These are phyloP conservation scores for Chironex yamaguchii DNA, from an alignment of 30 jellyfish, hydroid and myxozoan species.

Conservation along the genomic window DNA sequence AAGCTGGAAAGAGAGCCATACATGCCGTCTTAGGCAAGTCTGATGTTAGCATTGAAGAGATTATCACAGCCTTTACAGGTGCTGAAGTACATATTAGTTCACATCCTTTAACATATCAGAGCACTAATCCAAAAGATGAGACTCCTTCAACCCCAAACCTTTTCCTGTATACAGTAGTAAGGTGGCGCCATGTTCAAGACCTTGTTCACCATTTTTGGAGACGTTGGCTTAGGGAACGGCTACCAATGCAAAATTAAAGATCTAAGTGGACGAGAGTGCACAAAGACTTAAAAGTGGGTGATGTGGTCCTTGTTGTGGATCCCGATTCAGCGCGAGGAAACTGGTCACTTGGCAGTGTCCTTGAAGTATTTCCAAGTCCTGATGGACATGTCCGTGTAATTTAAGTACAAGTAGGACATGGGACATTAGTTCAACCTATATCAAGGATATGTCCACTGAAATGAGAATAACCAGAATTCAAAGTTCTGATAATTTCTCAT, in stretches of 20 bases:
- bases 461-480: no score
- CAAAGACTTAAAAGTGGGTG: background rate
- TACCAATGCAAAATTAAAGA: background rate
- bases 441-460: no score
- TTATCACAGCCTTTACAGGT: slow-evolving; percentile 44
- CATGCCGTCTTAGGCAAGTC: slow-evolving; percentile 27
- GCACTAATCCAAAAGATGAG: slow-evolving; percentile 41
- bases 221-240: slow-evolving; percentile 4
- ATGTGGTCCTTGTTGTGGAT: background rate
- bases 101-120: slow-evolving; percentile 45
- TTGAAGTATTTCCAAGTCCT: no score
- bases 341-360: slow-evolving; percentile 18
- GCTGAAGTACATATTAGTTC: slow-evolving; percentile 54
- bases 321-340: background rate
- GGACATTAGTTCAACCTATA: no score
- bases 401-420: no score
- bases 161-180: slow-evolving; percentile 31
- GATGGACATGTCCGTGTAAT: no score
- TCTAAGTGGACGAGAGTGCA: background rate
- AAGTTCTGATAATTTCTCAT: no score
- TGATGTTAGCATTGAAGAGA: slow-evolving; percentile 39
- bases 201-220: slow-evolving; percentile 14
- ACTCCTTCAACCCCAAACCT: slow-evolving; percentile 52
- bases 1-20: slow-evolving; percentile 57
- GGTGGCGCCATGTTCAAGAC: slow-evolving; percentile 13